Conservation (phyloP, 1,140 invertebrate species). For the Luehdorfia chinensis region DNA sequence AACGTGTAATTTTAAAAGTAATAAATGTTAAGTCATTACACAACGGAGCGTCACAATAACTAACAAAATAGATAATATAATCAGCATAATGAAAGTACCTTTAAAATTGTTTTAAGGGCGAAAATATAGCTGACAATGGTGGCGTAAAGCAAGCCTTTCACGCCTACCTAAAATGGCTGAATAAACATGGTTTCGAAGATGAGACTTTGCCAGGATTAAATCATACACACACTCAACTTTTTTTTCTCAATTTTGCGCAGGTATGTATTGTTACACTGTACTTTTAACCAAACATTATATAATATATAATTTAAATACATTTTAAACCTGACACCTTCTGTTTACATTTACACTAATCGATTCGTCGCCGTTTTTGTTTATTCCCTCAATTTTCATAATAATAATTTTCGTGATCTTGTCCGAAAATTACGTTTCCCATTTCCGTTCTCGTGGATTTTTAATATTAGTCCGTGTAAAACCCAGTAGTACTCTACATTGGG, state of each 20-base stretch:
- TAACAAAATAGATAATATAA: too few species aligned
- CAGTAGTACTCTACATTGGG: too few species aligned
- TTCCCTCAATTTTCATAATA: too few species aligned
- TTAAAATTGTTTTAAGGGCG: slow-evolving; percentile 81
- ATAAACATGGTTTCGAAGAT: slow-evolving; percentile 54
- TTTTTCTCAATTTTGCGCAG: slow-evolving; percentile 79
- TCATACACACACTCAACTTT: slow-evolving; percentile 78
- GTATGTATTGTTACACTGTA: slow-evolving; percentile 26
- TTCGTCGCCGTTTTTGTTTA: too few species aligned
- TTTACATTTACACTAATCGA: background rate
- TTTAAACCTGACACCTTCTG: background rate
- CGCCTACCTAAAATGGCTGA: slow-evolving; percentile 75
- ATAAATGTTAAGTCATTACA: too few species aligned
- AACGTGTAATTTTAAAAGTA: too few species aligned
- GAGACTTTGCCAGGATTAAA: slow-evolving; percentile 76
- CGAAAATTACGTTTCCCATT: too few species aligned
- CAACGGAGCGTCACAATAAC: too few species aligned
- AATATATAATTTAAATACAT: background rate
- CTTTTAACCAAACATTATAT: slow-evolving; percentile 5
- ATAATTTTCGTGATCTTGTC: too few species aligned
- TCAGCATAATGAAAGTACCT: too few species aligned
- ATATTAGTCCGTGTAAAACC: too few species aligned
- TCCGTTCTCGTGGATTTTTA: too few species aligned
- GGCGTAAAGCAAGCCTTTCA: slow-evolving; percentile 95
- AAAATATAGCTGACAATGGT: slow-evolving; percentile 98